Conservation (phyloP, 1,140 invertebrate genomes). For the Drosophila serrata region DNA sequence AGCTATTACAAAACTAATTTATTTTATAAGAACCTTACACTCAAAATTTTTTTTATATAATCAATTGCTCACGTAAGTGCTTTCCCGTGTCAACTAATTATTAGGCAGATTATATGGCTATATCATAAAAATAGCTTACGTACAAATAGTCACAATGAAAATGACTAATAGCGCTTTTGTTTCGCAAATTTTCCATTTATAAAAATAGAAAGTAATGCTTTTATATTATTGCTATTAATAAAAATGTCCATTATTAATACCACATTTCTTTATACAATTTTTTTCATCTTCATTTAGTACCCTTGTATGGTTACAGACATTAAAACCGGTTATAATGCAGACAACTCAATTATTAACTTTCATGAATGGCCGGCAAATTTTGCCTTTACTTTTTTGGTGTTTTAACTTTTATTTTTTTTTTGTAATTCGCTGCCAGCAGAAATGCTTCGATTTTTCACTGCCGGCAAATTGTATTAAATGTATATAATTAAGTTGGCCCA, state of each 20-base stretch:
- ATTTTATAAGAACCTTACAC: too few relatives aligned
- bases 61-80: too few relatives aligned
- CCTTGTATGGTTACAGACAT: not conserved
- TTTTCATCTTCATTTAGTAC: not conserved
- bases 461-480: constrained; percentile 70
- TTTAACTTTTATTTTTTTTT: constrained; percentile 33
- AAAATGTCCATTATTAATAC: not conserved
- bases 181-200: not conserved
- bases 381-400: constrained; percentile 25
- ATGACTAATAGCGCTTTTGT: not conserved
- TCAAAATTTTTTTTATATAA: too few relatives aligned
- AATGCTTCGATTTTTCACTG: constrained; percentile 64
- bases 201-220: not conserved
- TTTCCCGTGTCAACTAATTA: not conserved
- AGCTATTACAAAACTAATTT: too few relatives aligned
- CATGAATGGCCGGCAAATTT: constrained; percentile 65
- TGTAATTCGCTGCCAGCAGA: constrained; percentile 29
- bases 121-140: not conserved
- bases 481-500: constrained; percentile 72
- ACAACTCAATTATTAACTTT: constrained; percentile 71
- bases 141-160: too few relatives aligned
- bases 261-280: not conserved
- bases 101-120: not conserved
- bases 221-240: not conserved
- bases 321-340: constrained; percentile 10